These are phyloP conservation scores for Anas acuta DNA, from an alignment of 2,797 vertebrate genomes.

Conservation along the genomic window DNA sequence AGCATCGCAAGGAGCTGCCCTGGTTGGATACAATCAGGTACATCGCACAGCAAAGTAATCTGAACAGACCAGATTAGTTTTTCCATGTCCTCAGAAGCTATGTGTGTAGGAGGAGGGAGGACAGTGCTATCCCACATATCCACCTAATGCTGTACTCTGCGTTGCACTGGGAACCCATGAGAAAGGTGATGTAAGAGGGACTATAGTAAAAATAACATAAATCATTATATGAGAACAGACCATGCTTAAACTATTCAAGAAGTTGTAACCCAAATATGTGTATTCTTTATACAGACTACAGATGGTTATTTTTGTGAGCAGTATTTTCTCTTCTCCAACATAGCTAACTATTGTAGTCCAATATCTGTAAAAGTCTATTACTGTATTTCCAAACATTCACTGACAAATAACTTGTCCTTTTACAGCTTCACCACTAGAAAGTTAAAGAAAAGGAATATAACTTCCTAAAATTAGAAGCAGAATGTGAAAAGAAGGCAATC, in stretches of 20 bases:
- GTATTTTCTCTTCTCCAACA: not conserved
- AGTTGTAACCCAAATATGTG: not conserved
- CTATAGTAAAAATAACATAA: not conserved
- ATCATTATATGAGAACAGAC: not conserved
- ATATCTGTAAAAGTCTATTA: not conserved
- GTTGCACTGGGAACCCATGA: not conserved
- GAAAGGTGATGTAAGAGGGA: not conserved
- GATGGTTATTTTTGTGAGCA: not conserved
- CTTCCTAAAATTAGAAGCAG: constrained; percentile 52
- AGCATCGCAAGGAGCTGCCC: constrained; percentile 51
- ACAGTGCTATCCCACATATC: not conserved
- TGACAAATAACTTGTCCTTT: constrained; percentile 32
- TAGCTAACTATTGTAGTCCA: not conserved
- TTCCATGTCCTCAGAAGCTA: constrained; percentile 32
- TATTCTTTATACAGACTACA: not conserved
- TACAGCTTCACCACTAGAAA: constrained; percentile 29
- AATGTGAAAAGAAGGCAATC: constrained; percentile 23
- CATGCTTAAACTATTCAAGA: not conserved
- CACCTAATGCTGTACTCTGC: not conserved
- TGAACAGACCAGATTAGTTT: constrained; percentile 53
- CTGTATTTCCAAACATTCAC: not conserved
- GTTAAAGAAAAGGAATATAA: not conserved
- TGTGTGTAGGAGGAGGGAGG: constrained; percentile 9
- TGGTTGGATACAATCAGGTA: not conserved
- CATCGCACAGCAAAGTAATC: constrained; percentile 22